Evolutionary conservation across 2,888 invertebrate genomes (phyloP).

Genomic region (Augiades crinisus): DNA sequence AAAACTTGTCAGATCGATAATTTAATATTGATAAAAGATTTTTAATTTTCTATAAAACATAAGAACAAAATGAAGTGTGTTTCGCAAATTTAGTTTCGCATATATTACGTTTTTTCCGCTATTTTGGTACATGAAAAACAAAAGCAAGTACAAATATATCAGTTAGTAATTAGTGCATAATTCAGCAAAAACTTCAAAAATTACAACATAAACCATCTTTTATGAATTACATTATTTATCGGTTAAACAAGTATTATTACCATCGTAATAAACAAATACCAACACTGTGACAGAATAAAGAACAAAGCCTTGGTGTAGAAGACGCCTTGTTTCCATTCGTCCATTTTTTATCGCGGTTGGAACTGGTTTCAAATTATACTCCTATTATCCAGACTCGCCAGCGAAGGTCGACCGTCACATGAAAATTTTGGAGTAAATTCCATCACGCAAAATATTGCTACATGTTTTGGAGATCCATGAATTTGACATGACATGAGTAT

Average conservation of each 20-base stretch:
- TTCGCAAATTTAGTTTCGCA: too few species aligned
- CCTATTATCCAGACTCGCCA: conserved; percentile 73
- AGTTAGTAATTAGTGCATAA: too few species aligned
- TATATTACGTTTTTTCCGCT: too few species aligned
- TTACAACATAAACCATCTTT: too few species aligned
- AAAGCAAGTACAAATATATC: too few species aligned
- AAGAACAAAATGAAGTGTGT: too few species aligned
- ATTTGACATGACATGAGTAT: conserved; percentile 8
- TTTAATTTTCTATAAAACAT: too few species aligned
- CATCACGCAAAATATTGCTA: conserved; percentile 75
- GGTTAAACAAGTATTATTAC: not conserved
- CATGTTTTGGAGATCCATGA: conserved; percentile 39
- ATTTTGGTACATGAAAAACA: too few species aligned
- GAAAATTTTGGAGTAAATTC: conserved; percentile 71
- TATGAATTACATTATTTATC: too few species aligned
- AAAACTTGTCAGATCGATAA: too few species aligned
- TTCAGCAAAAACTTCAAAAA: too few species aligned
- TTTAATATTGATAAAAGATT: too few species aligned
- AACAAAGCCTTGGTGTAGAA: conserved; percentile 49
- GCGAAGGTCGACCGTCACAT: conserved; percentile 72
- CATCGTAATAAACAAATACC: not conserved
- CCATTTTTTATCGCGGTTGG: conserved; percentile 59
- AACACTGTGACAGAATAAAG: conserved; percentile 14
- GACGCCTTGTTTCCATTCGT: conserved; percentile 61
- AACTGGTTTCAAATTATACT: conserved; percentile 78